These are phyloP conservation scores for Ornithoptera priamus DNA, from an alignment of 2,888 invertebrate species.

Conservation along the genomic window DNA sequence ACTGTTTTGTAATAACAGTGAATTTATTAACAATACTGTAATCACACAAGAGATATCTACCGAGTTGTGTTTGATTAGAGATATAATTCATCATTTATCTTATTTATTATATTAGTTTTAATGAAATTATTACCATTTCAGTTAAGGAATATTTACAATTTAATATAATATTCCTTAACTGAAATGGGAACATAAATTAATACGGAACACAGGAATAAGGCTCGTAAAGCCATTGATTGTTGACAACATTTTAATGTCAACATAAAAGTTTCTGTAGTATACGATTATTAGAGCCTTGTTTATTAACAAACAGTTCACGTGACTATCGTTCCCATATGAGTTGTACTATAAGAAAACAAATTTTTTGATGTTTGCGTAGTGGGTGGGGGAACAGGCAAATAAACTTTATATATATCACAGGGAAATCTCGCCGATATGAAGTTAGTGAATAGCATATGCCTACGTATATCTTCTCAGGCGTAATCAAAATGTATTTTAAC, in stretches of 20 bases:
- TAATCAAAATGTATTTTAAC: background rate
- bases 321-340: background rate
- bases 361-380: slow-evolving; percentile 49
- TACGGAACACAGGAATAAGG: too few species aligned
- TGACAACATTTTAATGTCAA: background rate
- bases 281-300: background rate
- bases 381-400: slow-evolving; percentile 42
- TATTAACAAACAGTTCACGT: background rate
- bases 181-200: too few species aligned
- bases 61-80: too few species aligned
- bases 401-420: slow-evolving; percentile 34
- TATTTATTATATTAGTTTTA: too few species aligned
- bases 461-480: background rate
- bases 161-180: too few species aligned
- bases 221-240: too few species aligned
- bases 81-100: too few species aligned
- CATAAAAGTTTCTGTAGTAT: background rate
- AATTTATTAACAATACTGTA: too few species aligned
- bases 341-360: slow-evolving; percentile 54
- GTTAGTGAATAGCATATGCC: slow-evolving; percentile 10
- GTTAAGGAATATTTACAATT: too few species aligned
- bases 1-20: too few species aligned
- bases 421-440: slow-evolving; percentile 12
- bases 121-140: too few species aligned
- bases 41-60: too few species aligned